Evolutionary conservation across 2,113 vertebrate species (phyloP), one percentile per base, ranked within the genome.

Genomic region (Rutilus rutilus): DNA sequence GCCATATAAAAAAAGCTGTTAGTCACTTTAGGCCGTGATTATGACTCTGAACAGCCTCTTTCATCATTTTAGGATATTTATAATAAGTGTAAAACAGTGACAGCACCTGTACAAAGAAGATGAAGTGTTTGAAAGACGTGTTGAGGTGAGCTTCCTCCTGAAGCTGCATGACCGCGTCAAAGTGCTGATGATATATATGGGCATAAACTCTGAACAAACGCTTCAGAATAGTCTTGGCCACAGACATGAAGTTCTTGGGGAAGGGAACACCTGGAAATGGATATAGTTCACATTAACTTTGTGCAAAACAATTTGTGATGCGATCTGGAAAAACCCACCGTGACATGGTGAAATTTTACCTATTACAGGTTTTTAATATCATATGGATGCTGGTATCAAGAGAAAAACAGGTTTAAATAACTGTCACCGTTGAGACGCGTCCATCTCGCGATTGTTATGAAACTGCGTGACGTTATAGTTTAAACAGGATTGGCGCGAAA

Each of bases 81-180:
- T 23, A 5, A 3, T 12, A 25, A 50, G 50, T 21, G 14, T 33
- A 23, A 59, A 36, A 5, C 11, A 36, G 25, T 39, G 3, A 65
- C 12, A 33, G 21, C 83, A 98, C 98, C 97, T 99, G 98, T 91
- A 99, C 97, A 4, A 99, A 99, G 92, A 98, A 99, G 92, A 99
- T 99, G 93, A 99, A 99, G 96, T 99, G 97, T 94, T 99, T 99
- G 95, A 99, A 99, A 17, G 98, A 99, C 14, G 98, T 98, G 95
- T 99, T 99, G 92, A 99, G 97, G 89, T 99, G 97, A 33, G 97
- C 98, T 93, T 99, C 97, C 91, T 99, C 97, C 82, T 99, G 97
- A 86, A 99, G 96, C 95, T 97, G 95, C 95, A 98, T 99, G 90
- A 99, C 98, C 0, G 97, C 97, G 82, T 98, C 97, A 83, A 99